Conservation (phyloP, 2,113 vertebrate species). For the Centropristis striata region DNA sequence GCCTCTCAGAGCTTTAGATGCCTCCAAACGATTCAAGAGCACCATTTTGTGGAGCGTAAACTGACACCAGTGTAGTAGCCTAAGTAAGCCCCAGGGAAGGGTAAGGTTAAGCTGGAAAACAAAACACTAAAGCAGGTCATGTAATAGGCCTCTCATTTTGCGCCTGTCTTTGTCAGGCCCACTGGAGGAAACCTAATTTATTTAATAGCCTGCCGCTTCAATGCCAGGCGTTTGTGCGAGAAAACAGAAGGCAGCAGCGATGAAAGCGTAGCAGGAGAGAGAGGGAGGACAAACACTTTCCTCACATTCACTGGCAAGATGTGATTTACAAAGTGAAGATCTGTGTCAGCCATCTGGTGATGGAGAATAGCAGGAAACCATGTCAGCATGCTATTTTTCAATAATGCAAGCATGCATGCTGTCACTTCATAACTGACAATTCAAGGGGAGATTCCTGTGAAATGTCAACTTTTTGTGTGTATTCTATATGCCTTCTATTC, state of each 20-base stretch:
- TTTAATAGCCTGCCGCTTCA: constrained; percentile 77
- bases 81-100: constrained; percentile 71
- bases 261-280: constrained; percentile 55
- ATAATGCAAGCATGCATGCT: constrained; percentile 75
- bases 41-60: constrained; percentile 70
- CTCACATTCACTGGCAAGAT: constrained; percentile 59
- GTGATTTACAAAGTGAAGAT: constrained; percentile 78
- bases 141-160: constrained; percentile 80
- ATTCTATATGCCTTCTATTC: constrained; percentile 7
- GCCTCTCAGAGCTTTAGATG: constrained; percentile 36
- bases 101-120: constrained; percentile 74
- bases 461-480: constrained; percentile 36
- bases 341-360: constrained; percentile 81
- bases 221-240: constrained; percentile 57
- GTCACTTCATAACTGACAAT: constrained; percentile 50
- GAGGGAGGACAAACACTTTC: constrained; percentile 59
- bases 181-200: constrained; percentile 79
- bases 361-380: constrained; percentile 53
- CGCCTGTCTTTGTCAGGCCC: constrained; percentile 64
- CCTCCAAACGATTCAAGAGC: constrained; percentile 39
- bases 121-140: constrained; percentile 71
- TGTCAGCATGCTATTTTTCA: constrained; percentile 70
- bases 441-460: constrained; percentile 27
- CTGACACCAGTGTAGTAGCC: constrained; percentile 67
- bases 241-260: constrained; percentile 72